A percentile compares a stretch with the other conserved stretches of the same genome.
phyloP scores from a whole-genome alignment of 2,888 invertebrate genomes.

The Erebia ligea region DNA sequence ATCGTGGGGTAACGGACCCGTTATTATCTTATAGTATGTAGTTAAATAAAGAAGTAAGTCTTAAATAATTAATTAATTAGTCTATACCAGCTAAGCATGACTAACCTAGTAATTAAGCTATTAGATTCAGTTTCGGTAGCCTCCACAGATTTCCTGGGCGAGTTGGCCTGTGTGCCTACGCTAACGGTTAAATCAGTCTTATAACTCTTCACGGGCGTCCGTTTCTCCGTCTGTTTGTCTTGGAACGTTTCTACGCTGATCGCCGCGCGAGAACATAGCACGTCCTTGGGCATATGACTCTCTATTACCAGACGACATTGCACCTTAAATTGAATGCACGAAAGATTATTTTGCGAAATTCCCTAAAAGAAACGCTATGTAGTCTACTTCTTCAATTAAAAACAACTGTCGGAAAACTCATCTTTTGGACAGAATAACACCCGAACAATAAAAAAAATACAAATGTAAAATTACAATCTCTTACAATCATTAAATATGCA shows the following conservation, averaged over 20 bases:
- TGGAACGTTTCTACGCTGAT: constrained; percentile 85
- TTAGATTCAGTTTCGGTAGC: constrained; percentile 53
- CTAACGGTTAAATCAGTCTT: constrained; percentile 79
- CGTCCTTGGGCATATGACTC: constrained; percentile 84
- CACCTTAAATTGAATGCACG: constrained; percentile 44
- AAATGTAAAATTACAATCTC: no score
- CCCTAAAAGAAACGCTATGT: not conserved
- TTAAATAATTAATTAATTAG: not conserved
- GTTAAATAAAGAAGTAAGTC: not conserved
- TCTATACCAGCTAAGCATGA: constrained; percentile 9
- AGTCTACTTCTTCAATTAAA: not conserved
- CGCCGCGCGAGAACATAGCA: constrained; percentile 85
- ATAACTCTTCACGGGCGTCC: constrained; percentile 68
- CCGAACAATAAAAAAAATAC: no score
- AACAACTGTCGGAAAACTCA: not conserved
- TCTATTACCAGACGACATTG: constrained; percentile 68
- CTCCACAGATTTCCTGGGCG: constrained; percentile 60
- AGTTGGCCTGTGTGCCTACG: constrained; percentile 60
- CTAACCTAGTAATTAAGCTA: constrained; percentile 70
- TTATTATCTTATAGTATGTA: no score
- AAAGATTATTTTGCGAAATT: not conserved
- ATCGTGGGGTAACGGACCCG: no score
- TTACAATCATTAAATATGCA: no score
- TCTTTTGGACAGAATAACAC: no score
- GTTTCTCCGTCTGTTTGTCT: constrained; percentile 58